Conservation (phyloP, 2,888 invertebrate genomes). For the Hirtodrosophila cameraria region DNA sequence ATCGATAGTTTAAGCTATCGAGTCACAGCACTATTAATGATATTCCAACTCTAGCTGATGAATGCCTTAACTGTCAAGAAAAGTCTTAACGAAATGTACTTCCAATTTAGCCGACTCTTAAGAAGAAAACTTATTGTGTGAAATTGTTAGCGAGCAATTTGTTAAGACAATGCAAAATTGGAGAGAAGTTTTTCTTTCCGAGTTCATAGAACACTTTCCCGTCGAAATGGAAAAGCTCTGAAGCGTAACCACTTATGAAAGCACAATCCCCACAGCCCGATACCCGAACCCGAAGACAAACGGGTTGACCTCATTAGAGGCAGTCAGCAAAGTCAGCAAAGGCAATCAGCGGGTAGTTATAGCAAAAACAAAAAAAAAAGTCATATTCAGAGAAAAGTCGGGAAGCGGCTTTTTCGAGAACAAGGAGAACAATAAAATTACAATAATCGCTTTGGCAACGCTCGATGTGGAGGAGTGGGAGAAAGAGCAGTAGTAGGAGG, state of each 20-base stretch:
- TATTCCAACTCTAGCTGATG: neutral
- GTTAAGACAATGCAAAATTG: conserved; percentile 42
- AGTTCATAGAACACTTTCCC: conserved; percentile 70
- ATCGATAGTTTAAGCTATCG: too few species aligned
- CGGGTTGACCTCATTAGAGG: conserved; percentile 70
- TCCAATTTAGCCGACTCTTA: conserved; percentile 8
- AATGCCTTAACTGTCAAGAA: conserved; percentile 5
- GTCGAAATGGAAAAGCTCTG: conserved; percentile 46
- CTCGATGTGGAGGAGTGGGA: conserved; percentile 14
- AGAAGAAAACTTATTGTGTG: conserved; percentile 51
- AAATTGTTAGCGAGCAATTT: conserved; percentile 49
- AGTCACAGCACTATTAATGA: too few species aligned
- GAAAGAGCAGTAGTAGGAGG: too few species aligned
- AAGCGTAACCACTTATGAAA: conserved; percentile 67
- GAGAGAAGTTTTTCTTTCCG: conserved; percentile 12
- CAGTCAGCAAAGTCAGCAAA: conserved; percentile 31
- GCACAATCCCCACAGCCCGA: conserved; percentile 9
- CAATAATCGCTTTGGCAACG: conserved; percentile 71
- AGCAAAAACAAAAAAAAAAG: conserved; percentile 11
- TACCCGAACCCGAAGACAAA: conserved; percentile 38
- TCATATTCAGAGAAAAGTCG: conserved; percentile 33
- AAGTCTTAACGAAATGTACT: conserved; percentile 18
- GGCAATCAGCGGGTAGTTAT: conserved; percentile 51
- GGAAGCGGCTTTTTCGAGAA: conserved; percentile 30
- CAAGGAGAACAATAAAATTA: conserved; percentile 72